A percentile compares a stretch with the other conserved stretches of the same genome.
Evolutionary conservation across 2,797 vertebrate species (phyloP).

Genomic region (Falco naumanni): DNA sequence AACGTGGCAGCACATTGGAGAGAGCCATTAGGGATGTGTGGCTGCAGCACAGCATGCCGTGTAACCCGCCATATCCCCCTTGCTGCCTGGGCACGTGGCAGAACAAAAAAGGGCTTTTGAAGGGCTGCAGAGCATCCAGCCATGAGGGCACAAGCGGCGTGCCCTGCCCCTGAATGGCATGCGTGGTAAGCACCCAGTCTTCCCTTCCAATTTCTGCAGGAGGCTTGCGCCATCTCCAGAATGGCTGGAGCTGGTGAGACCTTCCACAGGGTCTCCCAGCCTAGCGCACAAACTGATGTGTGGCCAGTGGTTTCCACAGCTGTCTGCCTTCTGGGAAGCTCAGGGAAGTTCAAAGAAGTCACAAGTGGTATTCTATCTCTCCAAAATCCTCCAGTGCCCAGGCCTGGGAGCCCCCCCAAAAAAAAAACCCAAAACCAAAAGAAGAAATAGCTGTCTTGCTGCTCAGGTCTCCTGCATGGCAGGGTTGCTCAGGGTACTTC

Average conservation of each 20-base stretch:
- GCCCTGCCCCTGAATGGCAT: constrained; percentile 7
- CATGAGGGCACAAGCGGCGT: background rate
- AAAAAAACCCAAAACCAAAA: background rate
- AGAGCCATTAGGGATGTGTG: constrained; percentile 67
- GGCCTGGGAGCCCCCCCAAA: background rate
- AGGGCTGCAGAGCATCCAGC: background rate
- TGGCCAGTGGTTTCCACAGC: background rate
- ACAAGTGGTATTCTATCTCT: background rate
- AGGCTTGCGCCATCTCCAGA: background rate
- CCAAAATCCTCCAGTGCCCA: background rate
- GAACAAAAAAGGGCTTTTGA: constrained; percentile 1
- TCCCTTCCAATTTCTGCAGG: constrained; percentile 17
- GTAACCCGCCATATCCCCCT: constrained; percentile 20
- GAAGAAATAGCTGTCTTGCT: background rate
- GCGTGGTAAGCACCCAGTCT: background rate
- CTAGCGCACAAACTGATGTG: background rate
- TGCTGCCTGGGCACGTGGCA: constrained; percentile 1
- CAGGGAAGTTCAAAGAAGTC: background rate
- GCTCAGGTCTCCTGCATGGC: background rate
- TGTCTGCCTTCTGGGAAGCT: background rate
- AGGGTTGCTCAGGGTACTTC: background rate
- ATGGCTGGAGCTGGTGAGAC: background rate
- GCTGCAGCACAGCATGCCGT: constrained; percentile 55
- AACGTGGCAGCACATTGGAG: constrained; percentile 73
- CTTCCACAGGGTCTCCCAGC: background rate